Conservation (phyloP, 2,113 vertebrate species). For the Nothocercus nigrocapillus region DNA sequence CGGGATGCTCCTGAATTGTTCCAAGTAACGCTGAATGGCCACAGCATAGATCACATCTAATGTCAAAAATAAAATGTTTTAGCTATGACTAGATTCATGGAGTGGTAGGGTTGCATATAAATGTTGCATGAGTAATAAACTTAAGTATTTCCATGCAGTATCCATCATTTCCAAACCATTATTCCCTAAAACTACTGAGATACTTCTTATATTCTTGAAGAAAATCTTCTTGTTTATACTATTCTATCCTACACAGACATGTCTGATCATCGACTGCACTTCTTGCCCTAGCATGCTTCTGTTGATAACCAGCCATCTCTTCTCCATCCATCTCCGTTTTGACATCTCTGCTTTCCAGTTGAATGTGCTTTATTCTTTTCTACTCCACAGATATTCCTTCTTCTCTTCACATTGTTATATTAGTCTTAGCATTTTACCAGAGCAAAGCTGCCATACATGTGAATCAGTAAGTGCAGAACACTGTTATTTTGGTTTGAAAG, state of each 20-base stretch:
- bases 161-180: not conserved
- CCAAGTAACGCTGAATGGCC: not conserved
- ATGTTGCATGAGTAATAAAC: not conserved
- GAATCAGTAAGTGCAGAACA: not conserved
- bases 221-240: not conserved
- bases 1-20: not conserved
- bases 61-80: not conserved
- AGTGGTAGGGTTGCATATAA: not conserved
- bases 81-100: not conserved
- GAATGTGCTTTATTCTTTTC: not conserved
- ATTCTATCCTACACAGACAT: not conserved
- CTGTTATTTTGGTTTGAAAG: conserved; percentile 37
- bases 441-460: not conserved
- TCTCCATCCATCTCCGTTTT: not conserved
- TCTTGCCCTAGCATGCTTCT: not conserved
- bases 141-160: not conserved
- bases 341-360: not conserved
- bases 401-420: not conserved
- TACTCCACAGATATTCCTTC: not conserved
- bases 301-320: not conserved
- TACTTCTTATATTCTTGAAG: not conserved
- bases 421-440: not conserved
- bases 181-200: not conserved
- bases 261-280: not conserved
- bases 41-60: not conserved